Conservation (phyloP, 2,797 vertebrate species). For the Halcyon badia region DNA sequence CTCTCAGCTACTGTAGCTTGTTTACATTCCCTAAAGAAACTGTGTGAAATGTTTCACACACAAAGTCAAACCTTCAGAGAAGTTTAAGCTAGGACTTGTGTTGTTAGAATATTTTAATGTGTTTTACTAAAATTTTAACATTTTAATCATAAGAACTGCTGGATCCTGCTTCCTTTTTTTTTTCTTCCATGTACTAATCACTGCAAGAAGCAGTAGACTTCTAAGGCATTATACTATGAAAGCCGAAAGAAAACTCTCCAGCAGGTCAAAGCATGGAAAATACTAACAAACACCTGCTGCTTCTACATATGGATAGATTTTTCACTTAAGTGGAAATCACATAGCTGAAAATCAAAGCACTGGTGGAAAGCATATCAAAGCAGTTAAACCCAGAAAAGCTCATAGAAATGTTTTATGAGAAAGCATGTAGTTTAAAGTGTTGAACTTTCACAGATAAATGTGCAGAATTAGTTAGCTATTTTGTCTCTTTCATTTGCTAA, state of each 20-base stretch:
- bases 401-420: conserved; percentile 48
- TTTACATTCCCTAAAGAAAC: conserved; percentile 52
- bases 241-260: neutral
- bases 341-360: conserved; percentile 52
- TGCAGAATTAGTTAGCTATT: conserved; percentile 61
- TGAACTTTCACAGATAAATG: conserved; percentile 57
- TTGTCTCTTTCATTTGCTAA: conserved; percentile 66
- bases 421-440: conserved; percentile 33
- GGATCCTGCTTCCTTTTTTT: neutral
- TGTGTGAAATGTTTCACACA: neutral
- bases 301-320: conserved; percentile 26
- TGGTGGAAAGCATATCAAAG: conserved; percentile 15
- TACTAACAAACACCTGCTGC: conserved; percentile 52
- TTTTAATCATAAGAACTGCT: neutral
- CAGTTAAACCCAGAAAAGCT: conserved; percentile 6
- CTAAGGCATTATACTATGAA: neutral
- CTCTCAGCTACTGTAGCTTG: neutral
- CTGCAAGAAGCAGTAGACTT: neutral
- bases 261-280: conserved; percentile 30
- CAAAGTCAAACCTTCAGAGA: neutral
- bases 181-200: neutral
- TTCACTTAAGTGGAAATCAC: conserved; percentile 51
- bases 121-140: neutral
- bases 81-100: neutral
- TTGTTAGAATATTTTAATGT: neutral